Evolutionary conservation across 2,113 vertebrate species (phyloP), one percentile per base, ranked within the genome.

Genomic region (Lasiurus cinereus): DNA sequence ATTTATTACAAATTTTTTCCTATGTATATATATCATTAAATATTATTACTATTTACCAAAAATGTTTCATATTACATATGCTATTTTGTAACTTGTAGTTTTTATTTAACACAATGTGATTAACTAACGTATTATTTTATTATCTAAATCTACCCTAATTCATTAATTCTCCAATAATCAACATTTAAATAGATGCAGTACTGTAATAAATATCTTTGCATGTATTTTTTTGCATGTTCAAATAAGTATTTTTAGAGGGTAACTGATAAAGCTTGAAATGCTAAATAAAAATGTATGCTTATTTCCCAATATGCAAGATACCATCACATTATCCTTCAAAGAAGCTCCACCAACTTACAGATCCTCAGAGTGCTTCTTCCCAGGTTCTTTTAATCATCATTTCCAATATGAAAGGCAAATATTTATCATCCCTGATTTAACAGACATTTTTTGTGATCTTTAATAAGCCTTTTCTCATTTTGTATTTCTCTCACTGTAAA

Each of bases 1-100:
- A 79, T 88, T 90, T 94, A 94, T 72, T 54, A 86, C 7, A 88
- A 2, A 67, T 54, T 73, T 90, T 90, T 80, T 77, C n/a, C 76
- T 80, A 80, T 24, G 43, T 2, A 87, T 2, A 54, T 2, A 74
- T 91, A 76, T 66, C 33, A 94, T 69, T 96, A 96, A 92, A 73
- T 62, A 48, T 59, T 72, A 33, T 73, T 87, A 88, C n/a, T 76
- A 50, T 70, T 59, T 80, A 36, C 8, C 50, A 69, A 69, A 79
- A 89, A 46, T 13, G 11, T 80, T 88, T 82, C 18, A 33, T 64
- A 84, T 19, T 52, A 92, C 11, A 74, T 15, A 92, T 24, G 74
- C 52, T 72, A 24, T 59, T 39, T 27, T 88, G 62, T 93, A 39
- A 91, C 21, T 72, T 84, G 29, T 1, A 79, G 27, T 77, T 89